Conservation (phyloP, 2,113 vertebrate species). For the Genyomyrus donnyi region DNA sequence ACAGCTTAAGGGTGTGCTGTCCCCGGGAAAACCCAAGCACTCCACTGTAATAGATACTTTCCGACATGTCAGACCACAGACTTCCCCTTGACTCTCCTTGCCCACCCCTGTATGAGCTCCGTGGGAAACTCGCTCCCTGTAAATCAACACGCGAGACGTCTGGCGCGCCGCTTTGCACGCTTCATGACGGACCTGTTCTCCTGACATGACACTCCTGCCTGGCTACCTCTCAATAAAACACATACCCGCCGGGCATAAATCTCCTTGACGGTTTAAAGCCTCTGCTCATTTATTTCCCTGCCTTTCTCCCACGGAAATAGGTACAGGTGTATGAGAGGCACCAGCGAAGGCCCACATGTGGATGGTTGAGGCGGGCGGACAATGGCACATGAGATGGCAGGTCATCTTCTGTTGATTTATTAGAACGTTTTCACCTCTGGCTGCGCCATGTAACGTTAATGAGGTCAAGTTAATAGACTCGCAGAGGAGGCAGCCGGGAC, state of each 20-base stretch:
- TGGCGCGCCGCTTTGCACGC: conserved; percentile 17
- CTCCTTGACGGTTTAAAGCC: conserved; percentile 19
- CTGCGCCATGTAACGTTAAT: background rate
- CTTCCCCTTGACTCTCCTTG: conserved; percentile 5
- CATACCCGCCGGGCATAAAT: background rate
- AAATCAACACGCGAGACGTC: conserved; percentile 28
- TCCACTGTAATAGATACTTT: background rate
- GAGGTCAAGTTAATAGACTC: conserved; percentile 21
- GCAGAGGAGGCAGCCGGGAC: too few species aligned
- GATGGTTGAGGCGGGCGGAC: background rate
- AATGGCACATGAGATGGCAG: background rate
- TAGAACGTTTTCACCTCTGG: background rate
- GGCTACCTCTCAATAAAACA: conserved; percentile 19
- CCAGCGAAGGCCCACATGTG: background rate
- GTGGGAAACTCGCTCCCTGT: conserved; percentile 23
- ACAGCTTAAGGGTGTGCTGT: background rate
- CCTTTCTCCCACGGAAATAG: background rate
- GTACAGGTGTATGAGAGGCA: background rate
- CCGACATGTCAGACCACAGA: background rate
- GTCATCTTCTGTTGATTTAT: background rate
- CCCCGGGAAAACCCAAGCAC: background rate
- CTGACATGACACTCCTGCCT: conserved; percentile 11
- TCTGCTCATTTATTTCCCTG: background rate
- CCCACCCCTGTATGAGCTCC: background rate
- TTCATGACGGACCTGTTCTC: conserved; percentile 26